Percentiles rank a stretch among this genome's conserved stretches.
These are phyloP conservation scores for Drosophila cyrtoloma DNA, from an alignment of 2,888 invertebrate genomes.

Conservation along the genomic window DNA sequence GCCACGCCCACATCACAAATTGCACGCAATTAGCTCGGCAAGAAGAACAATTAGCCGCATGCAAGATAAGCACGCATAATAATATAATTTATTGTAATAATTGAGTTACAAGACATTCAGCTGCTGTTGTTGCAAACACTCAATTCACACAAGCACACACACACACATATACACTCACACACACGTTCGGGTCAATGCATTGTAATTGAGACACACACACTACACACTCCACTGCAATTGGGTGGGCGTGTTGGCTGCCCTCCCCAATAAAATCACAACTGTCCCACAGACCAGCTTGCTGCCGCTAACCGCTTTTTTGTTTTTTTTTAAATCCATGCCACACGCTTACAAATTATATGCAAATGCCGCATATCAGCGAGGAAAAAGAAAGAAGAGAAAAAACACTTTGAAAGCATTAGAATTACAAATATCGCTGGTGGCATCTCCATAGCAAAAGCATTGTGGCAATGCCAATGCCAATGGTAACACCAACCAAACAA, in stretches of 20 bases:
- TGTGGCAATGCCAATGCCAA: conserved; percentile 55
- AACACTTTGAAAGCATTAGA: conserved; percentile 77
- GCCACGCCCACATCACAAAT: conserved; percentile 43
- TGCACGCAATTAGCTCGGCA: conserved; percentile 71
- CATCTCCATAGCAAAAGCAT: conserved; percentile 35
- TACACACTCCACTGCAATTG: conserved; percentile 20
- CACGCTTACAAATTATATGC: conserved; percentile 30
- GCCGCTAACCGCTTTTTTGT: neutral
- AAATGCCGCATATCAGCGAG: conserved; percentile 57
- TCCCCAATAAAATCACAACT: neutral
- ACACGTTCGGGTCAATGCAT: conserved; percentile 43
- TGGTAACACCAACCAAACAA: conserved; percentile 14
- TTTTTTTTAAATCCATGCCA: conserved; percentile 15
- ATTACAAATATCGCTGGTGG: conserved; percentile 68
- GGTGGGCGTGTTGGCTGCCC: conserved; percentile 14
- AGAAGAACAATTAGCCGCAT: conserved; percentile 70
- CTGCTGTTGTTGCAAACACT: neutral
- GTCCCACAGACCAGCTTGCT: neutral
- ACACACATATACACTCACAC: conserved; percentile 2
- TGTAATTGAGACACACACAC: conserved; percentile 45
- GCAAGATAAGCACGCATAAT: conserved; percentile 65
- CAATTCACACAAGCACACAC: conserved; percentile 22
- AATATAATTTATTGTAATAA: conserved; percentile 60
- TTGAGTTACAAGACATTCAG: conserved; percentile 44
- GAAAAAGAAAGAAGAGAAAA: neutral